Base-by-base conservation (phyloP, 1,140 invertebrate species). In the Nixonia krombeini region DNA sequence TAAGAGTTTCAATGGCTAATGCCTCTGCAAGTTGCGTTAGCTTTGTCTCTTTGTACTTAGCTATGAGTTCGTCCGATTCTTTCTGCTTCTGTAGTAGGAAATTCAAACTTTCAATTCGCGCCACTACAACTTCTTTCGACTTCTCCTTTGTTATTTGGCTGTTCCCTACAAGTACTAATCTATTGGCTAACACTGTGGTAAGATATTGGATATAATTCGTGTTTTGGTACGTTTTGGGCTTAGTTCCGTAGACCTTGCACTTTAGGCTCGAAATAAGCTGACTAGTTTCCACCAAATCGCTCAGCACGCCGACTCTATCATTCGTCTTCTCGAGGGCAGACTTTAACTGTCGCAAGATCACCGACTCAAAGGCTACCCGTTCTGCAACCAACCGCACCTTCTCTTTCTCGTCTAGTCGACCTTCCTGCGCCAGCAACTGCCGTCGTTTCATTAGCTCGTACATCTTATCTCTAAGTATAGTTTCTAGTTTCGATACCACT, bases 281-380 rank as follows among this genome's bases (percentile, higher is more conserved):
- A 86, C 89, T 89, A 86, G 91, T 91, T 89, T 92, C 90, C 74
- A 88, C 86, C 79, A 90, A 87, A 76, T 85, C 85, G 46, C 83
- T 75, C 18, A 84, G 70, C 51, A 81, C 73, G 47, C 65, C 64
- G 21, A 68, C 77, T 40, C 64, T 75, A 18, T 83, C 72, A 33
- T 65, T 68, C 5, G 63, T 72, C 6, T 72, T 74, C 15, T 75
- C 72, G 33, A 89, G 77, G 33, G 88, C 88, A 67, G 87, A 86
- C 64, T 88, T 88, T 25, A 91, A 86, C 62, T 88, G 86, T 16
- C 86, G 84, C 25, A 92, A 83, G 40, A 92, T 82, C 12, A 92
- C 88, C 26, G 90, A 90, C 82, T 94, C 92, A 74, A 90, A 93
- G 0, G 92, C 91, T 15, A 93, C 82, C 68, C 92, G 90, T 74